Conservation (phyloP, 2,113 vertebrate genomes). For the Laticauda colubrina region DNA sequence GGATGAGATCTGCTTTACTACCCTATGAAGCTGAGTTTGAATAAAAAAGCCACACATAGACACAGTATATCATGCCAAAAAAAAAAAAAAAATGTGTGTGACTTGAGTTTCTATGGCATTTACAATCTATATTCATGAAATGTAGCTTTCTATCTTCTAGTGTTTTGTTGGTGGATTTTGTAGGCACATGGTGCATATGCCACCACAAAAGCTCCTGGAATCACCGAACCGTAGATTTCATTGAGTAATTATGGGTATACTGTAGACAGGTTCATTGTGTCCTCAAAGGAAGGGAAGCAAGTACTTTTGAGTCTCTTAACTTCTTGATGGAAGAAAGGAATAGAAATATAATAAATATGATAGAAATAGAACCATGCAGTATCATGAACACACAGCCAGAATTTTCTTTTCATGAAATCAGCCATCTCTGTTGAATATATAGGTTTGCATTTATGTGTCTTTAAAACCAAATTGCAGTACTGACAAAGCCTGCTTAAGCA, state of each 20-base stretch:
- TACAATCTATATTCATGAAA: not conserved
- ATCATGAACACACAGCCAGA: not conserved
- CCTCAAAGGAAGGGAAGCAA: not conserved
- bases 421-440: constrained; percentile 23
- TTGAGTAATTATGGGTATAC: not conserved
- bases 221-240: not conserved
- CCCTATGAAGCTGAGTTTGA: not conserved
- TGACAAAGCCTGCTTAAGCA: constrained; percentile 32
- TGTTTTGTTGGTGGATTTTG: not conserved
- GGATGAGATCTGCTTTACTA: not conserved
- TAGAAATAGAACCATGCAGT: not conserved
- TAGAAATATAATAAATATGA: not conserved
- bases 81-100: not conserved
- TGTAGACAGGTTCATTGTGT: not conserved
- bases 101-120: not conserved
- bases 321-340: not conserved
- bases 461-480: not conserved
- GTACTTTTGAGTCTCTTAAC: not conserved
- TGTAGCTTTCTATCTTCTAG: not conserved
- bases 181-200: not conserved
- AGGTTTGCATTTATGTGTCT: not conserved
- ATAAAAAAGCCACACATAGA: not conserved
- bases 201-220: not conserved
- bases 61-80: not conserved
- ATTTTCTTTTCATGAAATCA: constrained; percentile 11